Percentiles rank a stretch among this genome's conserved stretches.
Evolutionary conservation across 2,797 vertebrate species (phyloP).

Genomic region (Rhinichthys osculus): DNA sequence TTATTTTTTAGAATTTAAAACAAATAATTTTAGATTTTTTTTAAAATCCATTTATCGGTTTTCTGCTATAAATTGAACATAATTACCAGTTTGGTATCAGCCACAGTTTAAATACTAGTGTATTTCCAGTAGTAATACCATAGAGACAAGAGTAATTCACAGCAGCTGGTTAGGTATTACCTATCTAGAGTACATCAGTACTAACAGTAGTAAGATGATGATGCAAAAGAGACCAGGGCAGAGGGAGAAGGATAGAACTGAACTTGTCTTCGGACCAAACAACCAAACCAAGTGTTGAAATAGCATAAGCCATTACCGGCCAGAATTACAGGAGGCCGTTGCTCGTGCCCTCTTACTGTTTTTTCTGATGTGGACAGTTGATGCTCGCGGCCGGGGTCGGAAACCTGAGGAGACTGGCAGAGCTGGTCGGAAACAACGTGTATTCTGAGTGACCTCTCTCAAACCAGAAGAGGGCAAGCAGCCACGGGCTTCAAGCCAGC

Average conservation of each 20-base stretch:
- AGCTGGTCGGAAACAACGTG: constrained; percentile 60
- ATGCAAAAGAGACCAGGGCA: not conserved
- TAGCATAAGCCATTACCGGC: constrained; percentile 36
- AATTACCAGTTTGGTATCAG: not conserved
- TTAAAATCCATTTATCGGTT: not conserved
- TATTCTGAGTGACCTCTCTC: constrained; percentile 63
- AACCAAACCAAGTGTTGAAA: constrained; percentile 7
- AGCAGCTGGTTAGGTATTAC: not conserved
- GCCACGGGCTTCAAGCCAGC: constrained; percentile 50
- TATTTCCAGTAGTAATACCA: not conserved
- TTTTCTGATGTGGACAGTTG: constrained; percentile 58
- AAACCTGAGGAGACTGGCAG: constrained; percentile 61
- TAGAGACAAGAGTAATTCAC: not conserved
- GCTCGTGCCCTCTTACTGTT: constrained; percentile 42
- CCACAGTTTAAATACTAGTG: not conserved
- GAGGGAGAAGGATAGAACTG: not conserved
- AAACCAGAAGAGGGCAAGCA: constrained; percentile 63
- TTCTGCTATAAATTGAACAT: not conserved
- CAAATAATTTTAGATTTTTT: not conserved
- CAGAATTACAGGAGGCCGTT: constrained; percentile 37
- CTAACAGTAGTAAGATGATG: not conserved
- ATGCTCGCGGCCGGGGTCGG: constrained; percentile 48
- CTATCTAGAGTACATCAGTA: not conserved
- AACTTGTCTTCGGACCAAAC: not conserved
- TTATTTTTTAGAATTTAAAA: not conserved